Evolutionary conservation across 2,797 vertebrate genomes (phyloP).

Genomic region (Sebastolobus altivelis): DNA sequence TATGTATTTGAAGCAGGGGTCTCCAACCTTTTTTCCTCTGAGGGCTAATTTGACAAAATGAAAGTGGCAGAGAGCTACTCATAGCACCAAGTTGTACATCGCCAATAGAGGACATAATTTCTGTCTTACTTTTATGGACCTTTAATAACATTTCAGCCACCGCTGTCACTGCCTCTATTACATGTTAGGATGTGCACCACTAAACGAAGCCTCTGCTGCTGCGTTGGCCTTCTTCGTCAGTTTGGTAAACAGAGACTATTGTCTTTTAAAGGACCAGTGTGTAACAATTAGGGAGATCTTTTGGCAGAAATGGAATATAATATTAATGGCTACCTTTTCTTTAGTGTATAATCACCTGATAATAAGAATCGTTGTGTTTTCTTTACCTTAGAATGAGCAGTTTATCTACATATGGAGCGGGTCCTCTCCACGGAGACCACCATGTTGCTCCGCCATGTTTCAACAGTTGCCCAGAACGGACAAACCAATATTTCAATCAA

Average conservation of each 20-base stretch:
- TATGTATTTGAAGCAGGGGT: conserved; percentile 20
- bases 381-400: too few relatives aligned
- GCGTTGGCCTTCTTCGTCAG: not conserved
- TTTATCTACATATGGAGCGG: too few relatives aligned
- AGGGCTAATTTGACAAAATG: not conserved
- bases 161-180: not conserved
- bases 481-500: too few relatives aligned
- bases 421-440: too few relatives aligned
- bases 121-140: not conserved
- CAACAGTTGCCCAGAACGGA: too few relatives aligned
- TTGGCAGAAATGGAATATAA: too few relatives aligned
- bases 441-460: too few relatives aligned
- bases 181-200: not conserved
- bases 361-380: too few relatives aligned
- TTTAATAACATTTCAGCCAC: not conserved
- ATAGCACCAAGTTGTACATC: not conserved
- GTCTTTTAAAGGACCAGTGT: too few relatives aligned
- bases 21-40: not conserved
- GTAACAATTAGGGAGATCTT: too few relatives aligned
- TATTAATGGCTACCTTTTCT: not conserved
- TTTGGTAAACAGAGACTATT: too few relatives aligned
- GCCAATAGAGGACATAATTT: not conserved
- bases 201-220: not conserved
- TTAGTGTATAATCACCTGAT: not conserved
- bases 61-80: not conserved